Conservation (phyloP, 2,113 vertebrate genomes). For the Garra rufa region DNA sequence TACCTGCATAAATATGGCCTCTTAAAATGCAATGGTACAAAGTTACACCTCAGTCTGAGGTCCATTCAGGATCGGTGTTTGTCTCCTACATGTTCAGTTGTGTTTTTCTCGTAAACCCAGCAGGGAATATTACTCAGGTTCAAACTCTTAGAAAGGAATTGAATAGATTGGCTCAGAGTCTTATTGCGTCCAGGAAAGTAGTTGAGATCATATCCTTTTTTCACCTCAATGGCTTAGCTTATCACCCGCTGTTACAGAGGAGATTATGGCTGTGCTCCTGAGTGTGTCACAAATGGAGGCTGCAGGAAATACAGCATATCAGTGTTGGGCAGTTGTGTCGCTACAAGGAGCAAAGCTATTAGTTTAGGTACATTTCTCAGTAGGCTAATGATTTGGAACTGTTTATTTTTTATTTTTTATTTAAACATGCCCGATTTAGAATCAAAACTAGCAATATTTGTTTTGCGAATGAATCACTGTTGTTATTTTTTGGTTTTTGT, state of each 20-base stretch:
- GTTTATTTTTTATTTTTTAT: background rate
- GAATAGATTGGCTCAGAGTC: background rate
- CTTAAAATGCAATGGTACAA: constrained; percentile 4
- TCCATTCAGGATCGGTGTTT: background rate
- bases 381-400: constrained; percentile 6
- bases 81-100: background rate
- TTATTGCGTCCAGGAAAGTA: constrained; percentile 5
- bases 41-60: background rate
- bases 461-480: too few species aligned
- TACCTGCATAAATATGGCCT: background rate
- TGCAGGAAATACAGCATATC: background rate
- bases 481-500: too few species aligned
- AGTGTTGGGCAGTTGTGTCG: background rate
- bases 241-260: constrained; percentile 13
- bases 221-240: constrained; percentile 7
- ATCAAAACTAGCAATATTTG: too few species aligned
- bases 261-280: constrained; percentile 2
- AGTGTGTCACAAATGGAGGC: background rate
- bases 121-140: constrained; percentile 15
- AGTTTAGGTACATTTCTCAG: background rate
- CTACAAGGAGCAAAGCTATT: constrained; percentile 18
- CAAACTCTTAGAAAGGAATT: constrained; percentile 26
- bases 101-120: constrained; percentile 1
- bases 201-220: constrained; percentile 5
- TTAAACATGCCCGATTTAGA: background rate